phyloP scores from a whole-genome alignment of 2,888 invertebrate species.

The Leucozona laternaria region DNA sequence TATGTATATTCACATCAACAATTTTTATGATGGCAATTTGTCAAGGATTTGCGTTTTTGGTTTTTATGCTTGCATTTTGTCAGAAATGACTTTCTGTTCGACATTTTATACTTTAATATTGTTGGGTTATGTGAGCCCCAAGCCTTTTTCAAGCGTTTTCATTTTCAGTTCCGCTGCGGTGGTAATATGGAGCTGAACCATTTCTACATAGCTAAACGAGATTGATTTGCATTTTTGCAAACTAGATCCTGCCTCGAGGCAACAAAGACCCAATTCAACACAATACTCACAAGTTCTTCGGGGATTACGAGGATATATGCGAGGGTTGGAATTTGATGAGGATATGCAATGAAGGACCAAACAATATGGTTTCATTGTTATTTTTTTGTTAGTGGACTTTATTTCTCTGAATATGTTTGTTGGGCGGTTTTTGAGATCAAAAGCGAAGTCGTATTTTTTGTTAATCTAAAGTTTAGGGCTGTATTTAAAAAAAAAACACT shows the following conservation, averaged over 20 bases:
- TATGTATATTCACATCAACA: constrained; percentile 73
- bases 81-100: constrained; percentile 44
- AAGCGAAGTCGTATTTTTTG: too few species aligned
- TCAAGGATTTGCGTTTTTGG: constrained; percentile 73
- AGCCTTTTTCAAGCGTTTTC: constrained; percentile 3
- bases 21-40: constrained; percentile 77
- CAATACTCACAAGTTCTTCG: constrained; percentile 38
- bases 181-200: constrained; percentile 39
- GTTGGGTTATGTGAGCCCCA: background rate
- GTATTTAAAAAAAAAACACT: too few species aligned
- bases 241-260: background rate
- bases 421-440: too few species aligned
- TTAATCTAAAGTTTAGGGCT: too few species aligned
- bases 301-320: constrained; percentile 30
- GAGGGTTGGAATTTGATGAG: constrained; percentile 25
- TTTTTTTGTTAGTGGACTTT: background rate
- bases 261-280: constrained; percentile 24
- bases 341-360: constrained; percentile 19
- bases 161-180: constrained; percentile 34
- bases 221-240: constrained; percentile 71
- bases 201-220: constrained; percentile 56
- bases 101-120: background rate
- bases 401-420: background rate
- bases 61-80: constrained; percentile 70
- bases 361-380: constrained; percentile 60